Base-by-base conservation (phyloP, 2,113 vertebrate species). In the Steatornis caripensis region DNA sequence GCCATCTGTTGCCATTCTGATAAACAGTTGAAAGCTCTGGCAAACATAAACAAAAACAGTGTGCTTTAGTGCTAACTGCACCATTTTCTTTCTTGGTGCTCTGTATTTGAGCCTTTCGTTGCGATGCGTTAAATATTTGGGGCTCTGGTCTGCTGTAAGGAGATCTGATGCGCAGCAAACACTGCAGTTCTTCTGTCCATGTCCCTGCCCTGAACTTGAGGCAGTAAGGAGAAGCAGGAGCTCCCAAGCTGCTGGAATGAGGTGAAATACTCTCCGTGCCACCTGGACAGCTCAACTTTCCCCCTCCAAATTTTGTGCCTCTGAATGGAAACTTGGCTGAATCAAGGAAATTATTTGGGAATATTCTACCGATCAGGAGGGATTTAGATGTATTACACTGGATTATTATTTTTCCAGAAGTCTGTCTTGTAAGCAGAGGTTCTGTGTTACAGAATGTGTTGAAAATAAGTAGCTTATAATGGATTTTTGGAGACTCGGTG, bases 1-100 rank as follows among this genome's bases (percentile, higher is more conserved):
- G 96, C 97, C 98, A 98, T 98, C 98, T 98, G 97, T 94, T 97
- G 96, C 96, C 89, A 94, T 97, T 93, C 95, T 45, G 93, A 97
- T 96, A 97, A 97, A 97, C 97, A 97, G 93, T 95, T 92, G 91
- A 96, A 97, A 95, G 95, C 90, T 94, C 96, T 97, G 95, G 95
- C 94, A 95, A 96, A 95, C 79, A 94, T 74, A 96, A 94, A 95
- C 80, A 97, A 90, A 95, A 96, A 82, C 91, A 89, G 72, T 69
- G 88, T 1, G 64, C 74, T 91, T 91, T 91, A 94, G 84, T 87
- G 95, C 53, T 84, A 92, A 48, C 89, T 36, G 81, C 90, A 96
- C 90, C 82, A n/a, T 96, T 91, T 95, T 95, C 94, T 89, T 84
- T 78, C 81, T 71, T 34, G 89, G 84, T 93, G 75, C 54, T 93